Percentiles rank a stretch among this genome's conserved stretches.
These are phyloP conservation scores for Grammomys surdaster DNA, from an alignment of 2,113 vertebrate species.

Conservation along the genomic window DNA sequence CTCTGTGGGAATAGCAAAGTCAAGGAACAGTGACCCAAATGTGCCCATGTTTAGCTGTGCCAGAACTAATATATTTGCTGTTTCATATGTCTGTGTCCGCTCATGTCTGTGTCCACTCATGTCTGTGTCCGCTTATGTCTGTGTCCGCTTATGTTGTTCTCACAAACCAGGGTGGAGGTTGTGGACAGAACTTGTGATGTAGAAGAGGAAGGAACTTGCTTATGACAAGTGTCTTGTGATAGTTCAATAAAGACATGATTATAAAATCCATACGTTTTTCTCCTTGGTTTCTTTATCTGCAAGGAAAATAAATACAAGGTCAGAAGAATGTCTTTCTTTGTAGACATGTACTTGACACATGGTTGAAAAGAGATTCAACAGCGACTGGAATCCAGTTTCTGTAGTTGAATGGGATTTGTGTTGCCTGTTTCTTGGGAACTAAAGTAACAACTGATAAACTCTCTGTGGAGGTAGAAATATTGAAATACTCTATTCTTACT, in stretches of 20 bases:
- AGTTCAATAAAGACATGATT: conserved; percentile 18
- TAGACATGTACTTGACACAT: background rate
- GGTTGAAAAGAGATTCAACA: conserved; percentile 4
- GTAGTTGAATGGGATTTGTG: conserved; percentile 26
- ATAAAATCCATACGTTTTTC: background rate
- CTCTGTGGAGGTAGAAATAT: conserved; percentile 22
- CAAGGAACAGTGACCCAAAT: background rate
- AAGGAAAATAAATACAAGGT: background rate
- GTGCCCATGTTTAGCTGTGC: background rate
- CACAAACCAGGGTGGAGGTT: background rate
- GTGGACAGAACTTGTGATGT: background rate
- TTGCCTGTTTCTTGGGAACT: conserved; percentile 26
- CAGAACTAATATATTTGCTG: background rate
- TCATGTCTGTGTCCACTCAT: too few species aligned
- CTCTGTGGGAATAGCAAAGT: background rate
- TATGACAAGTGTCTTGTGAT: background rate
- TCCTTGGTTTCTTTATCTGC: conserved; percentile 21
- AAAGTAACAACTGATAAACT: conserved; percentile 29
- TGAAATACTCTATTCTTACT: conserved; percentile 26
- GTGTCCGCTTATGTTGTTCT: background rate
- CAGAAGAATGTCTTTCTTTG: background rate
- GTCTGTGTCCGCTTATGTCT: too few species aligned
- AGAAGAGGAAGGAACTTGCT: conserved; percentile 1
- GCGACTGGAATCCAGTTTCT: background rate
- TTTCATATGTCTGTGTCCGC: background rate